Base-by-base conservation (phyloP, 2,888 invertebrate genomes). In the Andrena minutula region DNA sequence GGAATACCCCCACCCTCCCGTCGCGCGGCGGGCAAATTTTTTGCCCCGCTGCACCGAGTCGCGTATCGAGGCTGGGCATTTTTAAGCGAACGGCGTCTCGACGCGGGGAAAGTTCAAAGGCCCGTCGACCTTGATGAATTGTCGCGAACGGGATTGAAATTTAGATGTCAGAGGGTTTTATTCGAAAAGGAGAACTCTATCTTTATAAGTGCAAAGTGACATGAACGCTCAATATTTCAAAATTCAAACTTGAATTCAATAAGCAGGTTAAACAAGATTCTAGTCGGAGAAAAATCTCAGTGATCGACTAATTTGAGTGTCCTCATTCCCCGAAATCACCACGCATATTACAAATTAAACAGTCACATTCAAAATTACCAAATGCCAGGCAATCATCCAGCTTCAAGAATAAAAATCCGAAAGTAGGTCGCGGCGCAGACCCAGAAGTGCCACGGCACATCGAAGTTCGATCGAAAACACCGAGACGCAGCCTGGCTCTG, bases 41-140 rank as follows among this genome's bases (percentile, higher is more conserved):
- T 64, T 64, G 47, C 28, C 6, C 32, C 23, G 28, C 63, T 32
- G 60, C 10, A 7, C 32, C 2, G 41, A 6, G 61, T 16, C n/a
- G 23, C 20, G 56, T 8, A 10, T 23, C 56, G 35, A 63, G 12
- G 26, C 32, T 35, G 63, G 41, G 12, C 20, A 63, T 58, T 58
- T 47, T 68, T 58, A n/a, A 47, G 41, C 35, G 41, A 26, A 56
- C 53, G 41, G 16, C 10, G 41, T 56, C 41, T 56, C 16, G 56
- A 58, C 41, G 41, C 32, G 41, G 28, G 41, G 12, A 26, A 41
- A 41, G 30, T 41, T 63, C 63, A 23, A 23, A 12, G 63, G 10
- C 23, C 23, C 41, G 6, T 16, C 35, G 12, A 20, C 23, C 35
- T 63, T 23, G 32, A 63, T 41, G 20, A 35, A 41, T n/a, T 23